Base-by-base conservation (phyloP, 2,113 vertebrate species). In the Ceyx margarethae region DNA sequence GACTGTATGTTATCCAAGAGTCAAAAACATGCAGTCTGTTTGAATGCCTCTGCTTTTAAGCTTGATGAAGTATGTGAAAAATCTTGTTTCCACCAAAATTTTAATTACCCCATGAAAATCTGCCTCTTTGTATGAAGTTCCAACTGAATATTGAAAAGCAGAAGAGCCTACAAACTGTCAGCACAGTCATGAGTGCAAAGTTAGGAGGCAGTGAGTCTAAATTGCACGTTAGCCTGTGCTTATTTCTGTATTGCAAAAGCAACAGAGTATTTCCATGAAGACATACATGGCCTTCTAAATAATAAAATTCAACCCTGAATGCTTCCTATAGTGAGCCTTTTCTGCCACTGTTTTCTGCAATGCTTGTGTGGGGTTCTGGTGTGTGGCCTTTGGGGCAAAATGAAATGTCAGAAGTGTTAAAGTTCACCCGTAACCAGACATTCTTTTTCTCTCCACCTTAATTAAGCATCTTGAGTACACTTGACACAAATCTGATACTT, bases 61-160 rank as follows among this genome's bases (percentile, higher is more conserved):
- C 11, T 73, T 68, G 76, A 75, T 25, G 28, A 76, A 89, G 25
- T 74, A 82, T 15, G 50, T 81, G 62, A 84, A 94, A 93, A 91
- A 76, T 65, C 22, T 76, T 1, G 23, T 81, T 87, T 92, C n/a
- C 58, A 79, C 66, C 12, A 91, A 86, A 50, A 86, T 75, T 87
- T 87, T 84, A 91, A 89, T 88, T 90, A 66, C 37, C 29, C 79
- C 28, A 42, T 69, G 45, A 61, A 93, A 84, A 89, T 76, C 25
- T 73, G 13, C 11, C 37, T 86, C 50, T 83, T 83, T 76, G 16
- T 43, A 58, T 74, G 54, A 79, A 26, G 7, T 62, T 90, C 54
- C 60, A 81, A 15, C 21, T 90, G 33, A 17, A 68, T 53, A 40
- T 4, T 42, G 74, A 73, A 76, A 89, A 85, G 17, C 19, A 72